Evolutionary conservation across 1,140 invertebrate genomes (phyloP).

Genomic region (Pseudomyrmex pallidus): DNA sequence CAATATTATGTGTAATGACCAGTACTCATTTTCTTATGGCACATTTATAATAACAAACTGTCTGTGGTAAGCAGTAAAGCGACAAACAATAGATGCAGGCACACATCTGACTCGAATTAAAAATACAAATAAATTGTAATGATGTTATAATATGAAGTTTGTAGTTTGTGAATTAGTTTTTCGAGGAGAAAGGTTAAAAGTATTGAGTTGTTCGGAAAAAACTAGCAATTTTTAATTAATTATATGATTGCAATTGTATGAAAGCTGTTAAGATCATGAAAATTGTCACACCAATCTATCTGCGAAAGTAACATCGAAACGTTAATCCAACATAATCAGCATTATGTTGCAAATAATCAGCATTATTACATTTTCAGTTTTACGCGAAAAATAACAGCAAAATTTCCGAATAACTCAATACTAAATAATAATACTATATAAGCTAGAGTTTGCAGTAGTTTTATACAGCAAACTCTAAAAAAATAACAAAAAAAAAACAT

Average conservation of each 20-base stretch:
- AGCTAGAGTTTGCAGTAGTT: conserved; percentile 50
- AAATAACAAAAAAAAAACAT: conserved; percentile 3
- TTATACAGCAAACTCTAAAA: conserved; percentile 51
- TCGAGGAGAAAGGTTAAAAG: not conserved
- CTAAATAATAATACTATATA: conserved; percentile 39
- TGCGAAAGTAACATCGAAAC: too few relatives aligned
- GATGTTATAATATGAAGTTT: conserved; percentile 65
- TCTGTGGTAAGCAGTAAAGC: conserved; percentile 78
- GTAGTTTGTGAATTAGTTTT: conserved; percentile 57
- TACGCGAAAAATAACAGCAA: too few relatives aligned
- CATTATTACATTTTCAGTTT: too few relatives aligned
- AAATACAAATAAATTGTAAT: conserved; percentile 80
- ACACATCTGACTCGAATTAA: conserved; percentile 75
- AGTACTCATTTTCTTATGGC: conserved; percentile 84
- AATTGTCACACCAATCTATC: too few relatives aligned
- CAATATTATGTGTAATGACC: conserved; percentile 80
- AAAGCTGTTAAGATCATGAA: too few relatives aligned
- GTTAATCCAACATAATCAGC: too few relatives aligned
- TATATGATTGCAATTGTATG: too few relatives aligned
- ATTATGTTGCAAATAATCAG: too few relatives aligned
- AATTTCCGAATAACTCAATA: not conserved
- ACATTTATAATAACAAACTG: conserved; percentile 82
- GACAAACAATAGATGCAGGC: conserved; percentile 74
- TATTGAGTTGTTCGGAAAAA: not conserved
- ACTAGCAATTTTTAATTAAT: too few relatives aligned